Conservation (phyloP, 2,888 invertebrate genomes). For the Entomobrya proxima region DNA sequence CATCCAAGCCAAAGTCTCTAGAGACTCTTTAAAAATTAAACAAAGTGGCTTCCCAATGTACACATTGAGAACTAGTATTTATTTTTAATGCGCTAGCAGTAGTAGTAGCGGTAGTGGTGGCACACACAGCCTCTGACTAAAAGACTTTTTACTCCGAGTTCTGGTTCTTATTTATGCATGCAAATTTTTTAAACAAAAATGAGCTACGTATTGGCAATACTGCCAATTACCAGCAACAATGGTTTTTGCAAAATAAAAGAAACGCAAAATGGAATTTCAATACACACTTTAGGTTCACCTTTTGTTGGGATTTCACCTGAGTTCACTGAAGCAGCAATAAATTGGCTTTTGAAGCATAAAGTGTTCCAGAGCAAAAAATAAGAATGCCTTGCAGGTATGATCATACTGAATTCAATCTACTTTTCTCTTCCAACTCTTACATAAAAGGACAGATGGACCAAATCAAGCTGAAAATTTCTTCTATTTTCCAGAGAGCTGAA, state of each 20-base stretch:
- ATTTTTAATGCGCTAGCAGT: constrained; percentile 16
- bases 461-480: not conserved
- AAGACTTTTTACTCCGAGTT: too few relatives aligned
- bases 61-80: constrained; percentile 4
- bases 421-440: not conserved
- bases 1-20: constrained; percentile 32
- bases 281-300: too few relatives aligned
- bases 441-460: constrained; percentile 3
- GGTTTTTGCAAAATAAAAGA: too few relatives aligned
- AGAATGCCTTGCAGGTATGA: too few relatives aligned
- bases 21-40: constrained; percentile 54
- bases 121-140: not conserved
- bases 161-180: not conserved
- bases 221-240: not conserved
- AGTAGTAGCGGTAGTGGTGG: too few relatives aligned
- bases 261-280: too few relatives aligned
- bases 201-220: not conserved
- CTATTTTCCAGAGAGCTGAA: not conserved
- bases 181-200: not conserved
- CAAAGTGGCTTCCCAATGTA: constrained; percentile 46
- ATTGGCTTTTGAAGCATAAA: too few relatives aligned
- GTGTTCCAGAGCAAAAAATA: too few relatives aligned
- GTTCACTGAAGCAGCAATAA: too few relatives aligned
- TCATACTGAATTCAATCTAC: too few relatives aligned
- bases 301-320: too few relatives aligned